Evolutionary conservation across 2,888 invertebrate genomes (phyloP).

Genomic region (Auanema freiburgensis): DNA sequence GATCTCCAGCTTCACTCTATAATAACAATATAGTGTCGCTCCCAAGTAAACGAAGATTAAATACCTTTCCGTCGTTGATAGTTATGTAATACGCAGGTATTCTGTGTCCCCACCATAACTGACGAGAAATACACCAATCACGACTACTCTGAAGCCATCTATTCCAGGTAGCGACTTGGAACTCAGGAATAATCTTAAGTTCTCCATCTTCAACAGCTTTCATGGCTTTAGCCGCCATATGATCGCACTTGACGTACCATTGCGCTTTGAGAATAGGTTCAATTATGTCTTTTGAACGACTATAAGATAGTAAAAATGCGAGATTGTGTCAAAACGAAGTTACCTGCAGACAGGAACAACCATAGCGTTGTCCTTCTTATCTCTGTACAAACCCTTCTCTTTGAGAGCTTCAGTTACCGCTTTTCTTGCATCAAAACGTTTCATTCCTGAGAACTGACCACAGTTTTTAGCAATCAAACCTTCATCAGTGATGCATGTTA

Average conservation of each 20-base stretch:
- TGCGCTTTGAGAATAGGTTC: slow-evolving; percentile 94
- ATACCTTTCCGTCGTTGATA: slow-evolving; percentile 41
- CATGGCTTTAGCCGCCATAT: slow-evolving; percentile 85
- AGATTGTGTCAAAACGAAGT: not conserved
- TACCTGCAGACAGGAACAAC: slow-evolving; percentile 81
- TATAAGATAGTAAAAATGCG: slow-evolving; percentile 69
- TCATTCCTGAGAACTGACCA: slow-evolving; percentile 54
- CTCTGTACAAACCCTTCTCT: slow-evolving; percentile 76
- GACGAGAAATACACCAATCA: slow-evolving; percentile 97
- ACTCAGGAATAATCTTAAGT: slow-evolving; percentile 85
- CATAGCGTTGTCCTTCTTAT: slow-evolving; percentile 88
- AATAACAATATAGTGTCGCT: not conserved
- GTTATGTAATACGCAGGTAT: slow-evolving; percentile 87
- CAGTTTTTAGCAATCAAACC: slow-evolving; percentile 75
- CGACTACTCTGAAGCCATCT: slow-evolving; percentile 93
- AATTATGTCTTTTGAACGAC: slow-evolving; percentile 93
- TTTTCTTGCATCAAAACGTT: slow-evolving; percentile 65
- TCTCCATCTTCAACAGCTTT: slow-evolving; percentile 72
- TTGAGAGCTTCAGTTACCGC: slow-evolving; percentile 79
- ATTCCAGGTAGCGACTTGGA: slow-evolving; percentile 89
- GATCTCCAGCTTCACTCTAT: slow-evolving; percentile 10
- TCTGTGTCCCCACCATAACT: slow-evolving; percentile 99
- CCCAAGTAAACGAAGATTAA: not conserved
- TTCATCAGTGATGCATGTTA: slow-evolving; percentile 87
- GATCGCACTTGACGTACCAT: slow-evolving; percentile 85